Evolutionary conservation across 1,140 invertebrate genomes (phyloP), one percentile per base, ranked within the genome.

Genomic region (Limonius californicus): DNA sequence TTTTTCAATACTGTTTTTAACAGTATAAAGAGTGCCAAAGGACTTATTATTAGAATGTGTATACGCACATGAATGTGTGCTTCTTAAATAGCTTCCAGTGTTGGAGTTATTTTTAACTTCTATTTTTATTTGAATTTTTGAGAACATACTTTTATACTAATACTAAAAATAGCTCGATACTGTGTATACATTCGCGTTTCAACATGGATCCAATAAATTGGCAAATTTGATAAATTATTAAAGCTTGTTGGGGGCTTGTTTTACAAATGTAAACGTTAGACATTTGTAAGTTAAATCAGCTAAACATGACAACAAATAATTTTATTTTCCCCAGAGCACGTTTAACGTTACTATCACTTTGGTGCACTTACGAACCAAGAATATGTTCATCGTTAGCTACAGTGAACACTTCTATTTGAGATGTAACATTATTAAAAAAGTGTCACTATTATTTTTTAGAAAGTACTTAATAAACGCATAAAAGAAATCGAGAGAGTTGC

Each of bases 71-170:
- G 35, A 39, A 39, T 39, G 47, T 23, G 14, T 53, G 47, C 21
- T 53, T 53, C 21, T 53, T 20, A 53, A 53, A 53, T 53, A 53
- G 47, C 47, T 53, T 19, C 47, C 47, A 23, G 47, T 53, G 47
- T 20, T 53, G 12, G 18, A 6, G 16, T 16, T 53, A 53, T 53
- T 53, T 53, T 53, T 53, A 18, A 18, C 14, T 53, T 53, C 47
- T 53, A 53, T 53, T 53, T 23, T 23, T 53, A 23, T 53, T 20
- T 23, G 21, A 23, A 53, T 20, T 20, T 53, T 53, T 53, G 16
- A 20, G 21, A 23, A 53, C 12, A 8, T 19, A 53, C 35, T 39
- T 39, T 39, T 39, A 39, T 39, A 39, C 35, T 14, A 39, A 1
- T 39, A 2, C 35, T 39, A 39, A 39, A 14, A 39, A 39, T 39